These are phyloP conservation scores for Sarcophilus harrisii DNA, from an alignment of 2,797 vertebrate species.

Conservation along the genomic window DNA sequence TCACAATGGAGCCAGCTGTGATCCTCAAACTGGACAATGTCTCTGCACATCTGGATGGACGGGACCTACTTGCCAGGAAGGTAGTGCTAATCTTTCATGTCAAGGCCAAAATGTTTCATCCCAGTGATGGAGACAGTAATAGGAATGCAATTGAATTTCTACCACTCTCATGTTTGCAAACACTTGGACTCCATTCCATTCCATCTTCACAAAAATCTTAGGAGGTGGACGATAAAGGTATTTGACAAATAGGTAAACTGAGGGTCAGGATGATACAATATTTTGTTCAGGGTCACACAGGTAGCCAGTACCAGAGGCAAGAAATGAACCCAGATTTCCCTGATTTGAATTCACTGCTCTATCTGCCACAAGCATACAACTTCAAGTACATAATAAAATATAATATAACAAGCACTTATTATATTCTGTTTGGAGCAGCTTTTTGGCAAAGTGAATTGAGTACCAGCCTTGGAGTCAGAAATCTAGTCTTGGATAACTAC, in stretches of 20 bases:
- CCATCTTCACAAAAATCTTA: background rate
- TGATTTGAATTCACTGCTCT: background rate
- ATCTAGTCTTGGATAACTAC: background rate
- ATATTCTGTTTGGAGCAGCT: background rate
- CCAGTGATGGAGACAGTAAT: no score
- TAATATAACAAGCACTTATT: background rate
- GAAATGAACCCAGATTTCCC: background rate
- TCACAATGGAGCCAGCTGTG: constrained; percentile 82
- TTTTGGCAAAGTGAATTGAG: background rate
- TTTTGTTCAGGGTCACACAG: background rate
- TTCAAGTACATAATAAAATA: background rate
- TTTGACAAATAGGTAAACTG: background rate
- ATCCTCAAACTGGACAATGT: constrained; percentile 80
- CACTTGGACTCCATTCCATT: background rate
- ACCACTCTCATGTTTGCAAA: background rate
- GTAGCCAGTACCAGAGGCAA: background rate
- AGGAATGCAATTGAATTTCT: background rate
- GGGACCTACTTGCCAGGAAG: constrained; percentile 82
- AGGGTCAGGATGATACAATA: background rate
- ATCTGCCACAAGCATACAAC: background rate
- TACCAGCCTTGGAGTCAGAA: background rate
- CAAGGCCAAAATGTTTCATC: background rate
- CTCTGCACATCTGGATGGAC: constrained; percentile 82
- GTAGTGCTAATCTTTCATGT: constrained; percentile 56
- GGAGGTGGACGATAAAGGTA: background rate